Percentiles rank a stretch among this genome's conserved stretches.
phyloP scores from a whole-genome alignment of 1,140 invertebrate species.

The Pissodes strobi region DNA sequence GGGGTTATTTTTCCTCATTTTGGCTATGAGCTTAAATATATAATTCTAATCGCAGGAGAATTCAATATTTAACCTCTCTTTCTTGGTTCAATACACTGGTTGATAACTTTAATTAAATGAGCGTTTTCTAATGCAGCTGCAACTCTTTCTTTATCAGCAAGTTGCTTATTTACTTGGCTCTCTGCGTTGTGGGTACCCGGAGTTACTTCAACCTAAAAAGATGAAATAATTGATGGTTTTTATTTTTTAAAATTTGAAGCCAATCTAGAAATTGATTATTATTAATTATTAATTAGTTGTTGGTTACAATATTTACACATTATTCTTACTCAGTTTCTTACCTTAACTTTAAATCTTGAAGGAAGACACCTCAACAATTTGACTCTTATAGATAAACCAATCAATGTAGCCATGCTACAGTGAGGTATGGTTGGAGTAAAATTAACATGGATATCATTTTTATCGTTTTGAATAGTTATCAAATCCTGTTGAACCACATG shows the following conservation, averaged over 20 bases:
- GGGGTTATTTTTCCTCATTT: slow-evolving; percentile 10
- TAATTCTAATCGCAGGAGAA: background rate
- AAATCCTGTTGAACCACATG: slow-evolving; percentile 89
- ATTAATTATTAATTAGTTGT: no score
- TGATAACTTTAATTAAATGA: slow-evolving; percentile 90
- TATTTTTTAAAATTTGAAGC: no score
- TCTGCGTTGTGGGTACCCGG: slow-evolving; percentile 93
- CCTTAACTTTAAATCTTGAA: slow-evolving; percentile 80
- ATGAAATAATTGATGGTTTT: background rate
- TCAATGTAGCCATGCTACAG: slow-evolving; percentile 98
- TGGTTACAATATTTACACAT: no score
- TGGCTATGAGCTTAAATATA: background rate
- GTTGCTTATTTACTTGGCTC: slow-evolving; percentile 92
- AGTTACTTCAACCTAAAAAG: slow-evolving; percentile 74
- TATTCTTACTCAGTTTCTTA: no score
- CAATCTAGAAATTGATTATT: no score
- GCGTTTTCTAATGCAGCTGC: slow-evolving; percentile 95
- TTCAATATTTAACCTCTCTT: slow-evolving; percentile 35
- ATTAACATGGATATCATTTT: slow-evolving; percentile 73
- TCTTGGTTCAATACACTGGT: slow-evolving; percentile 76
- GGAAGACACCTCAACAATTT: slow-evolving; percentile 89
- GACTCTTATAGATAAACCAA: slow-evolving; percentile 86
- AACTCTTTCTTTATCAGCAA: slow-evolving; percentile 97
- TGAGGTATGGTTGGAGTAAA: slow-evolving; percentile 99
- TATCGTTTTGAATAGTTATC: slow-evolving; percentile 74